Percentiles rank a stretch among this genome's conserved stretches.
Conservation (phyloP, 2,888 invertebrate genomes). For the Xestia rhomboidea region DNA sequence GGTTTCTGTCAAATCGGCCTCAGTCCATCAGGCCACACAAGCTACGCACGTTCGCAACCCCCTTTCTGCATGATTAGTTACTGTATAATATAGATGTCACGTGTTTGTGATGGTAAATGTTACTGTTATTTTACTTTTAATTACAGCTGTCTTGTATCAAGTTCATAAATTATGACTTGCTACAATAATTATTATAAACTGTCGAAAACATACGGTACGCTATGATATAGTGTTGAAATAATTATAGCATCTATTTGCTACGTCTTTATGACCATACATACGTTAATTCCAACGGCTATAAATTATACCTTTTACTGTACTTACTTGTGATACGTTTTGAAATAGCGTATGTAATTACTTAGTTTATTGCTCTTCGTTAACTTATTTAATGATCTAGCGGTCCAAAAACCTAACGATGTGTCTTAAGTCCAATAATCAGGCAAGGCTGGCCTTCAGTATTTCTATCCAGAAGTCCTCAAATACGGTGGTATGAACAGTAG, state of each 20-base stretch:
- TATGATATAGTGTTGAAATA: conserved; percentile 50
- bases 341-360: conserved; percentile 21
- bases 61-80: conserved; percentile 89
- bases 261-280: conserved; percentile 19
- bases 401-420: not conserved
- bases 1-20: conserved; percentile 79
- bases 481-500: not conserved
- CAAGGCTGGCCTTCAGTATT: not conserved
- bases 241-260: conserved; percentile 32
- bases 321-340: conserved; percentile 23
- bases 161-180: conserved; percentile 51
- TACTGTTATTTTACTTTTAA: conserved; percentile 66
- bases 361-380: conserved; percentile 23
- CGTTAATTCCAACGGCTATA: conserved; percentile 22
- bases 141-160: conserved; percentile 55
- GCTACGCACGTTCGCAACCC: conserved; percentile 90
- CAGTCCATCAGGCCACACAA: conserved; percentile 80
- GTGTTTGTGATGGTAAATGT: conserved; percentile 83
- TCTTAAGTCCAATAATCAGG: not conserved
- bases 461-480: not conserved
- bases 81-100: conserved; percentile 85
- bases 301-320: conserved; percentile 3
- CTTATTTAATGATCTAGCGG: conserved; percentile 4
- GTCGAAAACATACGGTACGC: conserved; percentile 44
- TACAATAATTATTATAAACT: conserved; percentile 55